These are phyloP conservation scores for Gryon sp. DNA, from an alignment of 1,140 invertebrate genomes.

Conservation along the genomic window DNA sequence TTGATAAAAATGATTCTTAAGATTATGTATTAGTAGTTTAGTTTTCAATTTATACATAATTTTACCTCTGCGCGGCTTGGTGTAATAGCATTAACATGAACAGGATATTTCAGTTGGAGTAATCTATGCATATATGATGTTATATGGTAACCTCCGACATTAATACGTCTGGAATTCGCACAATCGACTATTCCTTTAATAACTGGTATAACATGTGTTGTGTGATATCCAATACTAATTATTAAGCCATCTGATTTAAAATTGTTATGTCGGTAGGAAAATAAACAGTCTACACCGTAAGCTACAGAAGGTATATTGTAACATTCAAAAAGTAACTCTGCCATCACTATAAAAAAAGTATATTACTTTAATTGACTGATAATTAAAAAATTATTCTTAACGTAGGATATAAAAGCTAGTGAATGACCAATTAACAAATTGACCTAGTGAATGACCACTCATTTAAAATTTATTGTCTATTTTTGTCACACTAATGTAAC, in stretches of 20 bases:
- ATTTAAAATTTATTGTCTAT: no score
- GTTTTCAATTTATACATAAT: conserved; percentile 25
- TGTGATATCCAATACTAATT: conserved; percentile 91
- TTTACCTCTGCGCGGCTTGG: conserved; percentile 89
- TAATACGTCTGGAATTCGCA: conserved; percentile 88
- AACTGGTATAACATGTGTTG: conserved; percentile 93
- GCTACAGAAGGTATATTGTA: conserved; percentile 91
- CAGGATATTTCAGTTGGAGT: conserved; percentile 96
- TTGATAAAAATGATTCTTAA: no score
- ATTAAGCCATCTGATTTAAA: conserved; percentile 85
- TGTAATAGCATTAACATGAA: conserved; percentile 92
- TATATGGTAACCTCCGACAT: conserved; percentile 92
- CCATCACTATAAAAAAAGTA: conserved; percentile 90
- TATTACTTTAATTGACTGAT: no score
- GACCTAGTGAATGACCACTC: no score
- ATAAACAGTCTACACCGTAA: conserved; percentile 93
- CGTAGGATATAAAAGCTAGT: no score
- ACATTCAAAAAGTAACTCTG: conserved; percentile 96
- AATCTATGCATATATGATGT: conserved; percentile 92
- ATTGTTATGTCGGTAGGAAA: conserved; percentile 87
- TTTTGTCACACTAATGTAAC: no score
- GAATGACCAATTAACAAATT: no score
- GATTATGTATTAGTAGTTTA: no score
- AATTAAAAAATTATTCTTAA: no score
- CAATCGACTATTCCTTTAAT: conserved; percentile 85